phyloP scores from a whole-genome alignment of 2,797 vertebrate genomes.

The Chiroxiphia lanceolata region DNA sequence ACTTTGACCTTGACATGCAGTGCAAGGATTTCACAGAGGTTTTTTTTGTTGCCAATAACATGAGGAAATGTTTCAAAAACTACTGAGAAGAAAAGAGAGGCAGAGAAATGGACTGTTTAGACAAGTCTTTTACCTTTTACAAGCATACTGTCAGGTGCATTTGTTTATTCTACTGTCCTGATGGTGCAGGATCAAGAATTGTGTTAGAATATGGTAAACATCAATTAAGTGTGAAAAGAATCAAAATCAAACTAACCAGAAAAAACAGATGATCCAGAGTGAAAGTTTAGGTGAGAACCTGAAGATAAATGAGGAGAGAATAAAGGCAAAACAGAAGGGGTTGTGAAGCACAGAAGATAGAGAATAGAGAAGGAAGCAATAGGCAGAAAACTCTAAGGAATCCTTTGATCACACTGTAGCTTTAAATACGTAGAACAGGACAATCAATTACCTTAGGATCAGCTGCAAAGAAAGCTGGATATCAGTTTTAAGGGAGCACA shows the following conservation, averaged over 20 bases:
- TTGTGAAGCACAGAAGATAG: not conserved
- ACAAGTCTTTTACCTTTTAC: not conserved
- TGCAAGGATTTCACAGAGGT: not conserved
- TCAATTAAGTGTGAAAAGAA: not conserved
- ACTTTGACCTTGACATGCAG: slow-evolving; percentile 6
- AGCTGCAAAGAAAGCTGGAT: not conserved
- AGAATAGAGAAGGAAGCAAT: not conserved
- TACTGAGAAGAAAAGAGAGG: not conserved
- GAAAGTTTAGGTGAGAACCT: not conserved
- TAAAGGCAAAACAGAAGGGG: not conserved
- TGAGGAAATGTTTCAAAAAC: not conserved
- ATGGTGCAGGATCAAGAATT: not conserved
- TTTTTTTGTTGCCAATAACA: not conserved
- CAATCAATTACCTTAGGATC: not conserved
- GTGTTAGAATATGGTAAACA: not conserved
- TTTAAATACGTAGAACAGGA: not conserved
- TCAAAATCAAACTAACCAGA: not conserved
- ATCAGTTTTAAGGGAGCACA: not conserved
- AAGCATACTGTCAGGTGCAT: not conserved
- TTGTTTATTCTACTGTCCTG: not conserved
- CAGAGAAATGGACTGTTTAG: not conserved
- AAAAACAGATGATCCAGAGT: not conserved
- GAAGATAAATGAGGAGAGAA: not conserved
- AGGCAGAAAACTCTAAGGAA: not conserved
- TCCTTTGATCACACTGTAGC: not conserved